Percentiles rank a stretch among this genome's conserved stretches.
These are phyloP conservation scores for Archips xylosteana DNA, from an alignment of 2,888 invertebrate species.

Conservation along the genomic window DNA sequence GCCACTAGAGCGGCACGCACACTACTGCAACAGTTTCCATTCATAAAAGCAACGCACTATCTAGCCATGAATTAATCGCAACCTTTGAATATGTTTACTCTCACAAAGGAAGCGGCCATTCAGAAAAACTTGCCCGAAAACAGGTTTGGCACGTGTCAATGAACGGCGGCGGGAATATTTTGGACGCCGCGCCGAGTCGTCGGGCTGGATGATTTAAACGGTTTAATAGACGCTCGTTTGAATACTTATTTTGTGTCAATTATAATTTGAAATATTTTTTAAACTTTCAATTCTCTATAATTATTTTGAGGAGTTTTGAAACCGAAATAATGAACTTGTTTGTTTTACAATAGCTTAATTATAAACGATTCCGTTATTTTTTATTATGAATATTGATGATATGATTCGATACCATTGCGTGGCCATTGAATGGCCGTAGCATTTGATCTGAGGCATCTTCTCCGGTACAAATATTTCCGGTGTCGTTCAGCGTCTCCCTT, in stretches of 20 bases:
- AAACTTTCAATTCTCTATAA: conserved; percentile 47
- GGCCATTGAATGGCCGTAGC: background rate
- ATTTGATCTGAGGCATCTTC: background rate
- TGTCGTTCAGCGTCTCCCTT: background rate
- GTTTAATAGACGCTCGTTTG: conserved; percentile 73
- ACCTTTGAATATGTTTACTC: conserved; percentile 85
- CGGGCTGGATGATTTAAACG: conserved; percentile 77
- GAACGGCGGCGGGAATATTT: conserved; percentile 83
- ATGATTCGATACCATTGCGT: conserved; percentile 20
- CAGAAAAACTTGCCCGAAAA: conserved; percentile 81
- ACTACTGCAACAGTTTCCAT: conserved; percentile 72
- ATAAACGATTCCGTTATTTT: conserved; percentile 22
- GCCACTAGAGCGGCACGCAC: conserved; percentile 64
- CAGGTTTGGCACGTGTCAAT: conserved; percentile 85
- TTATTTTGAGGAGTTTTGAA: conserved; percentile 38
- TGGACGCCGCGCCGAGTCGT: conserved; percentile 71
- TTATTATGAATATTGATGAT: conserved; percentile 16
- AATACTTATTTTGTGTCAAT: conserved; percentile 70
- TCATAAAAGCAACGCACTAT: conserved; percentile 83
- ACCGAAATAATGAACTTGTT: conserved; percentile 41
- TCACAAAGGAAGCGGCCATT: conserved; percentile 84
- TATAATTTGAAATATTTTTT: conserved; percentile 63
- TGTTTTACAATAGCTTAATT: conserved; percentile 35
- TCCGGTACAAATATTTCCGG: background rate
- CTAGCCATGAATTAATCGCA: conserved; percentile 85